Evolutionary conservation across 30 jellyfish, hydroid and myxozoan species (phyloP).

Genomic region (Clytia hemisphaerica): DNA sequence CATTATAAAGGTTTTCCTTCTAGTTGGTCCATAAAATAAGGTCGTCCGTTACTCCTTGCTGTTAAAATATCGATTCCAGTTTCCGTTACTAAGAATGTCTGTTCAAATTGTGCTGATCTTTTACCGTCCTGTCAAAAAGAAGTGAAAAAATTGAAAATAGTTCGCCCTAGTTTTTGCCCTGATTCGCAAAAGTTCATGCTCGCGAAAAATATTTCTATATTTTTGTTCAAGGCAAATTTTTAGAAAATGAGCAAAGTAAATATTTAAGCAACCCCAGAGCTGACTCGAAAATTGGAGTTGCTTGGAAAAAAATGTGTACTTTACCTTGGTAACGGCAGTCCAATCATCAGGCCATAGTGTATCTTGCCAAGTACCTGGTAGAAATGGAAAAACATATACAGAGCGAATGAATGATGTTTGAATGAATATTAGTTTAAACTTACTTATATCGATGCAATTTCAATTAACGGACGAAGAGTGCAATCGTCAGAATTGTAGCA

Average conservation of each 20-base stretch:
- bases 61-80: slow-evolving; percentile 92
- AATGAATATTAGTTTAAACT: too few relatives aligned
- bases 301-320: background rate
- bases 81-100: slow-evolving; percentile 88
- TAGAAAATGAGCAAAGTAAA: too few relatives aligned
- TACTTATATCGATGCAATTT: too few relatives aligned
- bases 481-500: too few relatives aligned
- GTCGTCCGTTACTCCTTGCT: slow-evolving; percentile 64
- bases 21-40: slow-evolving; percentile 91
- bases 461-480: too few relatives aligned
- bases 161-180: too few relatives aligned
- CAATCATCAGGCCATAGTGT: slow-evolving; percentile 95
- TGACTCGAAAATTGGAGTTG: too few relatives aligned
- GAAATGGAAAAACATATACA: background rate
- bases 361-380: slow-evolving; percentile 91
- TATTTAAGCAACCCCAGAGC: too few relatives aligned
- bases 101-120: slow-evolving; percentile 98
- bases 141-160: background rate
- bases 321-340: slow-evolving; percentile 98
- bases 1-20: slow-evolving; percentile 24
- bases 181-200: too few relatives aligned
- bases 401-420: too few relatives aligned
- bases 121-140: slow-evolving; percentile 79
- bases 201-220: too few relatives aligned
- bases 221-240: too few relatives aligned